Evolutionary conservation across 37 sponge, comb jelly and placozoan species (phyloP).

Genomic region (Diacarnus erythraeanus): DNA sequence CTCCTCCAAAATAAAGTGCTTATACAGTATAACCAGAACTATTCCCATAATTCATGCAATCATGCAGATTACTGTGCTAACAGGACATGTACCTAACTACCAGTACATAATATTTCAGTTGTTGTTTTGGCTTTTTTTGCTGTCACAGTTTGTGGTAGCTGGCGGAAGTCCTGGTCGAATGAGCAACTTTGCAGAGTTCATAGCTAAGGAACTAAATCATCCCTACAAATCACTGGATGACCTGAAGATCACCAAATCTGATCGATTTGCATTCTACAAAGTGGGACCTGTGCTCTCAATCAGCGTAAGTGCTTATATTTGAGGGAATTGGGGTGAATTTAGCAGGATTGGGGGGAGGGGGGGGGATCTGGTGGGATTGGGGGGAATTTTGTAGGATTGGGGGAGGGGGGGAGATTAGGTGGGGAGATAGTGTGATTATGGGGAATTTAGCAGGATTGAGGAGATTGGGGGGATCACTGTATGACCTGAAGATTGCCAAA

Average conservation of each 20-base stretch:
- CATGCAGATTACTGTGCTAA: too few species aligned
- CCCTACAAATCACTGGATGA: conserved; percentile 19
- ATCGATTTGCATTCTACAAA: conserved; percentile 89
- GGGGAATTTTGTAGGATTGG: background rate
- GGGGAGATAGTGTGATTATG: background rate
- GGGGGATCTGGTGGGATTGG: background rate
- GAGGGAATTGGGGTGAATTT: too few species aligned
- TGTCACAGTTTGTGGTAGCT: conserved; percentile 85
- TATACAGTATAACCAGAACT: too few species aligned
- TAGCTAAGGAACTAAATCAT: conserved; percentile 60
- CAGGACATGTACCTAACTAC: too few species aligned
- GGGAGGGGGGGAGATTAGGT: background rate
- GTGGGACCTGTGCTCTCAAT: conserved; percentile 88
- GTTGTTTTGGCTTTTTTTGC: background rate
- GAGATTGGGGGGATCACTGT: background rate
- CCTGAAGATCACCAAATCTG: conserved; percentile 70
- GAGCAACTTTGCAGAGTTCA: conserved; percentile 70
- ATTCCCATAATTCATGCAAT: too few species aligned
- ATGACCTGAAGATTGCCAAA: conserved; percentile 65
- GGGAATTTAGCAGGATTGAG: background rate
- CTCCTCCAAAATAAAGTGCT: too few species aligned
- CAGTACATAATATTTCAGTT: background rate
- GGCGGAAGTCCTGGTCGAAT: conserved; percentile 89
- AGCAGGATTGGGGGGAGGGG: background rate
- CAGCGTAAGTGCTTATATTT: conserved; percentile 95